Conservation (phyloP, 1,140 invertebrate species). For the Drosophila saltans region DNA sequence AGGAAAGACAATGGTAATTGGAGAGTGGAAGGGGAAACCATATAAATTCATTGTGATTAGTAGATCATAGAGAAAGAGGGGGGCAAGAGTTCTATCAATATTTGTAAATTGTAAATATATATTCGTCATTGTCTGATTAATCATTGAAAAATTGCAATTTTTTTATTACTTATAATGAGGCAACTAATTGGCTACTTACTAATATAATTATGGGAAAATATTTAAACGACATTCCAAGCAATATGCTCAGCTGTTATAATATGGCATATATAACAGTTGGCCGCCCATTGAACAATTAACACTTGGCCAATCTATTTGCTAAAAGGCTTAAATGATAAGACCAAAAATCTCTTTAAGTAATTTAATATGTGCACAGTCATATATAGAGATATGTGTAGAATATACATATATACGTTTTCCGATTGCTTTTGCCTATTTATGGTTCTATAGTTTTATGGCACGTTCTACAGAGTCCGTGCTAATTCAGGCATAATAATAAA, state of each 20-base stretch:
- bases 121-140: constrained; percentile 46
- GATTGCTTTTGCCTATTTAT: constrained; percentile 3
- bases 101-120: constrained; percentile 7
- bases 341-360: background rate
- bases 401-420: background rate
- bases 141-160: constrained; percentile 17
- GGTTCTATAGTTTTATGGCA: constrained; percentile 15
- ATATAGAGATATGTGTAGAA: background rate
- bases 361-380: background rate
- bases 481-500: constrained; percentile 57
- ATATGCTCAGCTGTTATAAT: background rate
- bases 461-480: constrained; percentile 56
- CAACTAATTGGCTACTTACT: background rate
- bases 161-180: background rate
- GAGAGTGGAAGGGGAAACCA: constrained; percentile 10
- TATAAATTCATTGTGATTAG: constrained; percentile 19
- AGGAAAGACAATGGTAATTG: constrained; percentile 30
- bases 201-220: constrained; percentile 12
- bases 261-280: background rate
- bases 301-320: constrained; percentile 9
- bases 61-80: too few species aligned
- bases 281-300: constrained; percentile 1
- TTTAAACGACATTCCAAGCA: background rate
- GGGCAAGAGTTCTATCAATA: background rate
- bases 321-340: constrained; percentile 10